Conservation (phyloP, 1,140 invertebrate genomes). For the Periplaneta americana region DNA sequence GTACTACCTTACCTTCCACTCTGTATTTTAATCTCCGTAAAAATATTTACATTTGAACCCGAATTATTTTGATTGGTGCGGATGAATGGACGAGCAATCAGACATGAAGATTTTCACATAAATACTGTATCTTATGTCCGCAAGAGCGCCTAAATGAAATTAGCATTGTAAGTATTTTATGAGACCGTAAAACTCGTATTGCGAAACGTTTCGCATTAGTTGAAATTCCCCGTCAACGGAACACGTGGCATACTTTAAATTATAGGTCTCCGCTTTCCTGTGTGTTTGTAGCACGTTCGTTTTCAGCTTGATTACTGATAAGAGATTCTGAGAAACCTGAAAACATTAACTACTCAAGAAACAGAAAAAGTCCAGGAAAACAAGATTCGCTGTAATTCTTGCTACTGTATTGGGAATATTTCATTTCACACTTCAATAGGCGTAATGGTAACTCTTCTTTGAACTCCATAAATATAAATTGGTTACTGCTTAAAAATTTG, state of each 20-base stretch:
- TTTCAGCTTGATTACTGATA: background rate
- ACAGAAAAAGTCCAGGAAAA: background rate
- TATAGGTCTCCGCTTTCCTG: background rate
- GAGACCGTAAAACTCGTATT: too few relatives aligned
- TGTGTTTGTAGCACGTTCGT: background rate
- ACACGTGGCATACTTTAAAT: background rate
- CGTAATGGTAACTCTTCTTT: background rate
- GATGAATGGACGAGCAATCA: too few relatives aligned
- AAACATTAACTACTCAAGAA: background rate
- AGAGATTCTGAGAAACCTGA: background rate
- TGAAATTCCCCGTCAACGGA: background rate
- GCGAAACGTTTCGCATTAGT: background rate
- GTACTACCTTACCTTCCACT: too few relatives aligned
- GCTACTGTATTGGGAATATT: background rate
- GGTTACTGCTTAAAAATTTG: too few relatives aligned
- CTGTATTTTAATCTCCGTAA: too few relatives aligned
- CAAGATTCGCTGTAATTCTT: background rate
- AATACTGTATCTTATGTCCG: too few relatives aligned
- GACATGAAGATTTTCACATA: too few relatives aligned
- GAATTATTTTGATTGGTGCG: too few relatives aligned
- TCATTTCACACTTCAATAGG: background rate
- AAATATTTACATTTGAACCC: too few relatives aligned
- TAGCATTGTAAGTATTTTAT: too few relatives aligned
- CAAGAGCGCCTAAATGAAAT: too few relatives aligned
- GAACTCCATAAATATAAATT: background rate